Evolutionary conservation across 2,797 vertebrate genomes (phyloP), one percentile per base, ranked within the genome.

Genomic region (Cyprinodon diabolis): DNA sequence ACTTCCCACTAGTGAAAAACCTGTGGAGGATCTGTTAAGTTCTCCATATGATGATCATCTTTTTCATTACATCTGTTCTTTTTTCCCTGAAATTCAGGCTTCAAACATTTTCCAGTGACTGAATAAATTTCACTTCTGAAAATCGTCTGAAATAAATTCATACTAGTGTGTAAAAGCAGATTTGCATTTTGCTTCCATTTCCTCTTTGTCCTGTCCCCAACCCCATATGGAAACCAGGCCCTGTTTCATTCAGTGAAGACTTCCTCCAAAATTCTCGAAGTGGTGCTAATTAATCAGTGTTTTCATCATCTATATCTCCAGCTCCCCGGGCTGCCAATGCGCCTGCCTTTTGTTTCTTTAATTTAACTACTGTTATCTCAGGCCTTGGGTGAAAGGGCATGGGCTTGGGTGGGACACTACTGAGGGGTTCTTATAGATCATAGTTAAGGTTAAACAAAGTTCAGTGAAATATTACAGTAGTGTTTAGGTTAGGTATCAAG

Each of bases 171-270:
- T 63, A 52, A 73, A 66, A 56, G 71, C 74, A 87, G 78, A 74
- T 37, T 72, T 25, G 66, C 48, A 79, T 69, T 65, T 73, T 71
- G 69, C 75, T 73, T 66, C 57, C 57, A 78, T 79, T 86, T 69
- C 79, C 94, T 94, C 93, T 93, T 90, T 92, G 89, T 94, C 86
- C 85, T 30, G 30, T 89, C 68, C 78, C 76, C 52, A 68, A 58
- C 14, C 75, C 81, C 80, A 83, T 21, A 90, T 83, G 87, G 86
- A 83, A 90, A 89, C 84, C 72, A 80, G 90, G 79, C 92, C 92
- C 86, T 96, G 97, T 95, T 96, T 97, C 94, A 97, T 93, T 95
- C 93, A 96, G 92, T 95, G 91, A 97, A 97, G 96, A 97, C 96
- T 96, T 97, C 96, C 96, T 96, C 92, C 92, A 95, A 95, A 96